Conservation (phyloP, 2,797 vertebrate genomes). For the Tympanoctomys barrerae region DNA sequence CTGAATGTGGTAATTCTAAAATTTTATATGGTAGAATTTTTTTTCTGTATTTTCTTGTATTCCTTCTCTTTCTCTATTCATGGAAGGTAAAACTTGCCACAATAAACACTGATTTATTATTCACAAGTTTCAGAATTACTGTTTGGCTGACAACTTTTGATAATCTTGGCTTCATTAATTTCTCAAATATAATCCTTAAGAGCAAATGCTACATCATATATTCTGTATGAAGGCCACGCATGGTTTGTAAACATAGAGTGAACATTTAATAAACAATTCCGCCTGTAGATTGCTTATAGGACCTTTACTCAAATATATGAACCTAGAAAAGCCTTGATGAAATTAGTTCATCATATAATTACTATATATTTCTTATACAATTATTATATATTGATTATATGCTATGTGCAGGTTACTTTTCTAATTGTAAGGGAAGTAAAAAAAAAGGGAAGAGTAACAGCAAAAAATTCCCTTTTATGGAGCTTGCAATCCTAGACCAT, state of each 20-base stretch:
- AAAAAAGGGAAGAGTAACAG: background rate
- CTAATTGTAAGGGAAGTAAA: background rate
- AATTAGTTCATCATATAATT: background rate
- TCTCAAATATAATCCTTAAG: background rate
- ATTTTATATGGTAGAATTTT: background rate
- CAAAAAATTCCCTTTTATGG: background rate
- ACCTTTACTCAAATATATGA: background rate
- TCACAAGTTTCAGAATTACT: background rate
- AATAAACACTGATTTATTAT: background rate
- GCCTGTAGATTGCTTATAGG: background rate
- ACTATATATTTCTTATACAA: background rate
- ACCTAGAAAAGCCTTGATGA: background rate
- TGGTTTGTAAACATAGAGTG: background rate
- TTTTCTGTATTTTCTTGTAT: background rate
- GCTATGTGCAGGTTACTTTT: background rate
- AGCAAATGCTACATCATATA: background rate
- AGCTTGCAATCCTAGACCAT: background rate
- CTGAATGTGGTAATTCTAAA: slow-evolving; percentile 6
- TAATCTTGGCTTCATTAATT: background rate
- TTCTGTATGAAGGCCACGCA: background rate
- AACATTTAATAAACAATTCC: background rate
- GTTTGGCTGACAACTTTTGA: background rate
- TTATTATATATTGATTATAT: background rate
- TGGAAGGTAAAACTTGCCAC: background rate
- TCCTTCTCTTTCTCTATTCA: background rate